A percentile compares a stretch with the other conserved stretches of the same genome.
These are phyloP conservation scores for Osmoderma eremita DNA, from an alignment of 2,888 invertebrate genomes.

Conservation along the genomic window DNA sequence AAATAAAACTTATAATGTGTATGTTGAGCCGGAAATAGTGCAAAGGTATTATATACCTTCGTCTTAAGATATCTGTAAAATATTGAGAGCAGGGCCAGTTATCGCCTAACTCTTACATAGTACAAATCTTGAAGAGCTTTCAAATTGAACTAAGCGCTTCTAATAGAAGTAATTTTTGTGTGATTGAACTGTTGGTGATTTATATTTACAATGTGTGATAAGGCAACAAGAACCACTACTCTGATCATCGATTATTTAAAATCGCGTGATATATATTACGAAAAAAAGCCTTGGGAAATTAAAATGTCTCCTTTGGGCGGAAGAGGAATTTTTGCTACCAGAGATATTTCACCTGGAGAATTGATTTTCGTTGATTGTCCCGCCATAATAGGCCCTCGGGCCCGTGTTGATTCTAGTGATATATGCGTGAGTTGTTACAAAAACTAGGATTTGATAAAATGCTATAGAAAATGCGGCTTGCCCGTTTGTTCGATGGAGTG, in stretches of 20 bases:
- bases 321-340: slow-evolving; percentile 76
- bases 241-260: slow-evolving; percentile 32
- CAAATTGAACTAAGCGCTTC: neutral
- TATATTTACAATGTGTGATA: slow-evolving; percentile 27
- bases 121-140: slow-evolving; percentile 9
- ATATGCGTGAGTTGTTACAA: slow-evolving; percentile 75
- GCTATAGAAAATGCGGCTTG: slow-evolving; percentile 73
- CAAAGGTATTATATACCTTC: slow-evolving; percentile 32
- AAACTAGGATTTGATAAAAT: slow-evolving; percentile 63
- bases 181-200: neutral
- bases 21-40: slow-evolving; percentile 27
- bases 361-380: slow-evolving; percentile 77
- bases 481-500: slow-evolving; percentile 76
- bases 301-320: slow-evolving; percentile 72
- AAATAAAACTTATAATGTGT: slow-evolving; percentile 37
- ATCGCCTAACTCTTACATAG: slow-evolving; percentile 1
- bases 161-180: neutral
- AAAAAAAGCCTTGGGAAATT: slow-evolving; percentile 69
- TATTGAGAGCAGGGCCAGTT: slow-evolving; percentile 14
- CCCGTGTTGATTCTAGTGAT: slow-evolving; percentile 66
- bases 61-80: slow-evolving; percentile 23
- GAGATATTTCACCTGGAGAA: slow-evolving; percentile 74
- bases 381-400: slow-evolving; percentile 75
- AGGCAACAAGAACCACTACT: slow-evolving; percentile 7
- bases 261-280: slow-evolving; percentile 29